Percentiles rank a stretch among this genome's conserved stretches.
These are phyloP conservation scores for Anastrepha obliqua DNA, from an alignment of 1,140 invertebrate genomes.

Conservation along the genomic window DNA sequence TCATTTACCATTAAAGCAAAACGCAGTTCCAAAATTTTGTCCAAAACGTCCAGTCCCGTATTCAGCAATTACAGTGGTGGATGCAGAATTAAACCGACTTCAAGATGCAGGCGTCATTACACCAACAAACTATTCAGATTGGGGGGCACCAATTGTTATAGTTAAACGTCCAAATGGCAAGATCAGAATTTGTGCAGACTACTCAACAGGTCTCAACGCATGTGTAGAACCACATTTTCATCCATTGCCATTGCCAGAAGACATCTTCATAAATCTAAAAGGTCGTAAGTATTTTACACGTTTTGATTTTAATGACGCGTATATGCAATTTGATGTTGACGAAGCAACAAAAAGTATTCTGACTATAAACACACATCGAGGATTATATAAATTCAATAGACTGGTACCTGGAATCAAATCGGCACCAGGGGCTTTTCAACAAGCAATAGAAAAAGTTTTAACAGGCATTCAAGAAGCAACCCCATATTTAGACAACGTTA, in stretches of 20 bases:
- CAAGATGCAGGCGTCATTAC: slow-evolving; percentile 45
- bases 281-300: slow-evolving; percentile 60
- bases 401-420: slow-evolving; percentile 59
- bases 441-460: slow-evolving; percentile 61
- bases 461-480: slow-evolving; percentile 64
- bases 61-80: slow-evolving; percentile 4
- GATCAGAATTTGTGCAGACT: slow-evolving; percentile 67
- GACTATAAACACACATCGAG: slow-evolving; percentile 52
- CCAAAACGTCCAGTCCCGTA: slow-evolving; percentile 43
- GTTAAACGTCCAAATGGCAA: slow-evolving; percentile 66
- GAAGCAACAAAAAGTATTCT: slow-evolving; percentile 38
- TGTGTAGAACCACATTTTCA: slow-evolving; percentile 50
- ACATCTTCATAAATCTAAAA: slow-evolving; percentile 48
- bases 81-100: slow-evolving; percentile 49
- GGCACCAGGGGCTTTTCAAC: slow-evolving; percentile 70
- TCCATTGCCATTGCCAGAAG: slow-evolving; percentile 56
- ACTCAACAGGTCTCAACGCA: slow-evolving; percentile 50
- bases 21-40: background rate
- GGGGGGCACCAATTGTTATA: slow-evolving; percentile 72
- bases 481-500: slow-evolving; percentile 70
- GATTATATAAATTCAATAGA: slow-evolving; percentile 53
- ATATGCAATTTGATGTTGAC: slow-evolving; percentile 37
- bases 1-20: slow-evolving; percentile 43
- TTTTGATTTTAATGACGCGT: slow-evolving; percentile 50
- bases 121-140: slow-evolving; percentile 66